Evolutionary conservation across 2,113 vertebrate genomes (phyloP).

Genomic region (Clarias batrachus): DNA sequence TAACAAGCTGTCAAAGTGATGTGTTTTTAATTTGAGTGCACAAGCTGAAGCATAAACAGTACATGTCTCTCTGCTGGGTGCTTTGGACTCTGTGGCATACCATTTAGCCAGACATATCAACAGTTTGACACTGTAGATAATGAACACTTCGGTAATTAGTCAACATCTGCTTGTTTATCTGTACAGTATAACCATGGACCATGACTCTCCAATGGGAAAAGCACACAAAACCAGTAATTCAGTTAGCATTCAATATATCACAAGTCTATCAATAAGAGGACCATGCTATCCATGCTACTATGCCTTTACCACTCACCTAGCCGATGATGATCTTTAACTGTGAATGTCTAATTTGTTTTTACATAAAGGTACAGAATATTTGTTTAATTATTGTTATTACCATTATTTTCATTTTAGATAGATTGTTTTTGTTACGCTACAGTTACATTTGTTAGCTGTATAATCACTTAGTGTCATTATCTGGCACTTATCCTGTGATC

Average conservation of each 20-base stretch:
- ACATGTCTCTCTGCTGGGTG: slow-evolving; percentile 18
- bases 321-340: not conserved
- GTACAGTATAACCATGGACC: slow-evolving; percentile 37
- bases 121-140: slow-evolving; percentile 37
- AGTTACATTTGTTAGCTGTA: slow-evolving; percentile 15
- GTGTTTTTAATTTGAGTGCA: slow-evolving; percentile 31
- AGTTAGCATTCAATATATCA: not conserved
- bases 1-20: slow-evolving; percentile 30
- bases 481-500: slow-evolving; percentile 21
- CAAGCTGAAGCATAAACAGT: slow-evolving; percentile 10
- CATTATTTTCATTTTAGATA: not conserved
- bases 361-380: not conserved
- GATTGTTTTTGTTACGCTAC: slow-evolving; percentile 24
- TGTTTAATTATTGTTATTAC: not conserved
- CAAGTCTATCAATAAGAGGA: not conserved
- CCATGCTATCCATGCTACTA: not conserved
- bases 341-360: not conserved
- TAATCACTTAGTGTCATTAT: slow-evolving; percentile 21
- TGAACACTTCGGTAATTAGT: slow-evolving; percentile 48
- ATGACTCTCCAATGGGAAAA: slow-evolving; percentile 22
- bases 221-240: not conserved
- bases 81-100: slow-evolving; percentile 10
- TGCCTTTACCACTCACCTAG: not conserved
- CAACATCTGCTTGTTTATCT: slow-evolving; percentile 45
- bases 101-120: slow-evolving; percentile 31